Base-by-base conservation (phyloP, 2,113 vertebrate species). In the Thinocorus orbignyianus region DNA sequence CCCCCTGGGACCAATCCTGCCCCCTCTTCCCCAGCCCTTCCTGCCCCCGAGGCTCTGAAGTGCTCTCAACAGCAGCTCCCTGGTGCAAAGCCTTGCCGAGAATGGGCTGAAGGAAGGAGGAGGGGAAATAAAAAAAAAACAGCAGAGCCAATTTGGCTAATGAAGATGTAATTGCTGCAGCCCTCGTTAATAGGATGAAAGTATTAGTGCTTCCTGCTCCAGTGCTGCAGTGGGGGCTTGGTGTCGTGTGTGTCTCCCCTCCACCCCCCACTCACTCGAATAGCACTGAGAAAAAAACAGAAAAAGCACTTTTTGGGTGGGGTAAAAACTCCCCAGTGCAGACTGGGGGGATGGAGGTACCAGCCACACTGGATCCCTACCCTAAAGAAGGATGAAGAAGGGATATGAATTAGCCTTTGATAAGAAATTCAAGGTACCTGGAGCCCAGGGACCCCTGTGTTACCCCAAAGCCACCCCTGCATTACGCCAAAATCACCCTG, bases 161-260 rank as follows among this genome's bases (percentile, higher is more conserved):
- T 98, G 97, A 97, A 96, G 96, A 65, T 86, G 66, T 97, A 98
- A 98, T 98, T 96, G 98, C 97, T 93, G 95, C 57, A 4, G 12
- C 80, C 74, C 92, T 95, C n/a, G 8, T 87, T 98, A 95, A 98
- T 91, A 92, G 97, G 95, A 97, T 98, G 97, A 95, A 95, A 92
- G 94, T 69, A 3, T 96, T 77, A 96, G 58, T 60, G 96, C 80
- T 94, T 86, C 81, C 91, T 48, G 73, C 69, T 65, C 69, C 37
- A 8, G 74, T 3, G 54, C 42, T 22, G 52, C 11, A 2, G 74
- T 0, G 3, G 85, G 66, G 62, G 65, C 10, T 90, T 12, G 42
- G 37, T 65, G 92, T 61, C 41, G 41, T 41, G 41, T 41, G 41
- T 46, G 17, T 46, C 1, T 37, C 23, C 15, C 68, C 81, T 31